Conservation (phyloP, 2,113 vertebrate species). For the Cnemophilus loriae region DNA sequence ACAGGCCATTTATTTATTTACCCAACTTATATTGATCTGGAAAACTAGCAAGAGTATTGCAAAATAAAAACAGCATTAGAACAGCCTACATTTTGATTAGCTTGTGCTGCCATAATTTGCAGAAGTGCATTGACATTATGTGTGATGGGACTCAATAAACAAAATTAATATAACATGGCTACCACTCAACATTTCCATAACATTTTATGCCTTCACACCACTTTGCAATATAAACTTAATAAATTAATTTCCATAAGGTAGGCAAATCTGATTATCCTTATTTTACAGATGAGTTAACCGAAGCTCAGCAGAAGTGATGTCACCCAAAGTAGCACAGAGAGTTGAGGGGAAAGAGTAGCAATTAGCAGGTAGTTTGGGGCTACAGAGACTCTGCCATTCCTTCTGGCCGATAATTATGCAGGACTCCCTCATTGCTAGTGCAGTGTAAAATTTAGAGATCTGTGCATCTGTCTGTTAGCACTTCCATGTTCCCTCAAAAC, state of each 20-base stretch:
- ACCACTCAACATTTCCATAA: slow-evolving; percentile 24
- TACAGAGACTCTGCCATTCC: neutral
- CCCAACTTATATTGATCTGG: neutral
- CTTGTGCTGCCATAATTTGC: neutral
- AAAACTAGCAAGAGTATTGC: neutral
- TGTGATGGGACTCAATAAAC: slow-evolving; percentile 41
- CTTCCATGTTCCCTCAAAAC: neutral
- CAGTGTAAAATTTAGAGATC: neutral
- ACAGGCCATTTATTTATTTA: slow-evolving; percentile 8
- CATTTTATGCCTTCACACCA: neutral
- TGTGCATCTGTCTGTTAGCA: neutral
- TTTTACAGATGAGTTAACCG: slow-evolving; percentile 42
- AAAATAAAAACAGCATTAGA: neutral
- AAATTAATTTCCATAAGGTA: slow-evolving; percentile 33
- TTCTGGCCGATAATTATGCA: neutral
- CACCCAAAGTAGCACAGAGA: neutral
- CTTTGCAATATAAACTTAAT: slow-evolving; percentile 27
- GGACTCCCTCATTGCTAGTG: neutral
- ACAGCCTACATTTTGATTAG: slow-evolving; percentile 30
- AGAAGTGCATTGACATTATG: slow-evolving; percentile 32
- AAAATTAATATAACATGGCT: slow-evolving; percentile 38
- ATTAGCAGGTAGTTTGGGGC: neutral
- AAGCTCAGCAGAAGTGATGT: neutral
- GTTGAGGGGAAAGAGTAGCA: neutral
- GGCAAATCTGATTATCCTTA: slow-evolving; percentile 33